A percentile compares a stretch with the other conserved stretches of the same genome.
These are phyloP conservation scores for Amniataba percoides DNA, from an alignment of 2,797 vertebrate genomes.

Conservation along the genomic window DNA sequence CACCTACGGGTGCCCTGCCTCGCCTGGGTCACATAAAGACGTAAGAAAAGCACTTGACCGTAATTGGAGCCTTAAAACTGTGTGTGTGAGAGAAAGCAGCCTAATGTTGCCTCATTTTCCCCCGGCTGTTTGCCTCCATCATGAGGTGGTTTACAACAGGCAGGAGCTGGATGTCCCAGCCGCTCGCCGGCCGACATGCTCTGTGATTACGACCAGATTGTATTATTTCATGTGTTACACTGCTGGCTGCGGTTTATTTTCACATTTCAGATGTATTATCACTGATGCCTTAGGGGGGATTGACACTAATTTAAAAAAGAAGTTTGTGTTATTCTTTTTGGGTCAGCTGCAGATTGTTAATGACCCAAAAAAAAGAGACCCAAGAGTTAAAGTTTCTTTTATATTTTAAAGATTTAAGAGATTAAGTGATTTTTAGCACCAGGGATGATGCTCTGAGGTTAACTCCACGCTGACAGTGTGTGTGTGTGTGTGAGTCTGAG, in stretches of 20 bases:
- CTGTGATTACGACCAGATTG: conserved; percentile 44
- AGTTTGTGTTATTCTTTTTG: conserved; percentile 11
- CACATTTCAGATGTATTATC: conserved; percentile 39
- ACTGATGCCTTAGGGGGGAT: conserved; percentile 5
- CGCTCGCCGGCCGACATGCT: conserved; percentile 5
- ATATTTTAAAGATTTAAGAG: neutral
- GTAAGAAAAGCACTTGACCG: conserved; percentile 73
- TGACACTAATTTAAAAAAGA: conserved; percentile 23
- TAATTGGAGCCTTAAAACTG: conserved; percentile 73
- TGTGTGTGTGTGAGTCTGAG: conserved; percentile 9
- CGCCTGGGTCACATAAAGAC: conserved; percentile 65
- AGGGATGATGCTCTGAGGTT: neutral
- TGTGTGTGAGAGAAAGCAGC: conserved; percentile 52
- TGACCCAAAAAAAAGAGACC: neutral
- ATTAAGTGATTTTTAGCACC: neutral
- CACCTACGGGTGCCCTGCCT: conserved; percentile 74
- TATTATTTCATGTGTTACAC: conserved; percentile 43
- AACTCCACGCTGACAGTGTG: neutral
- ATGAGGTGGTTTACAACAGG: conserved; percentile 37
- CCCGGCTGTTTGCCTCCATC: conserved; percentile 38
- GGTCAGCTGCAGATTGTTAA: conserved; percentile 22
- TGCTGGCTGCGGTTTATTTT: conserved; percentile 38
- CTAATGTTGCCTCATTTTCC: conserved; percentile 71
- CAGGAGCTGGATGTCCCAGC: conserved; percentile 51
- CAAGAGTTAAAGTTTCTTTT: neutral